Base-by-base conservation (phyloP, 2,888 invertebrate species). In the Eubasilissa splendida region DNA sequence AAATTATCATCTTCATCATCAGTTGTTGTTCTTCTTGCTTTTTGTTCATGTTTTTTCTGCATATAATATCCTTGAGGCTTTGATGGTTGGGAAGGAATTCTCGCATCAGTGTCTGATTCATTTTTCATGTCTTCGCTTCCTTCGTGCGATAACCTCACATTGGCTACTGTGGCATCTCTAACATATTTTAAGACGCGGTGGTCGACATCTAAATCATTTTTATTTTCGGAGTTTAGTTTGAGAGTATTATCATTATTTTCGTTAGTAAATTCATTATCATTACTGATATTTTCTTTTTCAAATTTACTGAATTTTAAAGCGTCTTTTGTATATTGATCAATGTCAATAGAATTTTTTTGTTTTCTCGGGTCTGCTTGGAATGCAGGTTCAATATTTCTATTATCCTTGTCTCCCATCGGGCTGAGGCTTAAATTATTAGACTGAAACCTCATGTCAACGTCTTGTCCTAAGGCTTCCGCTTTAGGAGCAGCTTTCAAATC, bases 1-100 rank as follows among this genome's bases (percentile, higher is more conserved):
- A 91, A 87, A 86, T 91, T 92, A 80, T 91, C 91, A 84, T 88
- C 88, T 80, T 92, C 92, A 85, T 92, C 92, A 77, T 91, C 92
- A 74, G 91, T 90, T 52, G 90, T 90, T 1, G 89, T 89, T 68
- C 90, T 88, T 85, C 89, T 87, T 84, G 88, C 86, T 85, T 90
- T 90, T 84, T 89, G 89, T 58, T 89, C 86, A 83, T 88, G 74
- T 70, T 83, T 83, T 66, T 79, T 79, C 22, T 79, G 79, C 9
- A 76, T 63, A 65, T 59, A 14, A 50, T 74, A 76, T 33, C 77
- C 70, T 7, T 76, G 76, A 11, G 77, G 90, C 82, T 90, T 85
- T n/a, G 88, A 88, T 82, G 89, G 89, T n/a, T 90, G 89, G 85
- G 89, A 89, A 60, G 90, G 86, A 85, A 90, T 89, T 80, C 90